phyloP scores from a whole-genome alignment of 2,113 vertebrate genomes.

The Actenoides lindsayi region DNA sequence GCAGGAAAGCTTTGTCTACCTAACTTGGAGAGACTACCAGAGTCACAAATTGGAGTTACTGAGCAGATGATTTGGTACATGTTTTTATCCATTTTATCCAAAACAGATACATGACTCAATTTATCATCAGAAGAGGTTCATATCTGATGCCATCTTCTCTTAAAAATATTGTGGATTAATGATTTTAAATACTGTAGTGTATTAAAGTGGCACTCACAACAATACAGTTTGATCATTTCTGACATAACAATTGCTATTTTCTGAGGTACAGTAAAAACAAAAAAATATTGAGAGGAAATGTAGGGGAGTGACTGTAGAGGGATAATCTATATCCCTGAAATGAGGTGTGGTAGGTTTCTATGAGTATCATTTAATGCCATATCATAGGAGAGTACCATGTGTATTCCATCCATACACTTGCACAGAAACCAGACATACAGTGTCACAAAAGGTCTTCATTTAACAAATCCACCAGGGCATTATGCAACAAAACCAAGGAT shows the following conservation, averaged over 20 bases:
- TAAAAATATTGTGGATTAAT: background rate
- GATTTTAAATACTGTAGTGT: background rate
- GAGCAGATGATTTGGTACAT: background rate
- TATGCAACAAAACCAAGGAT: constrained; percentile 23
- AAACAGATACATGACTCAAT: background rate
- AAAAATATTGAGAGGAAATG: background rate
- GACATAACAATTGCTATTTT: background rate
- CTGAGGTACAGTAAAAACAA: background rate
- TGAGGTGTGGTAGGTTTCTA: constrained; percentile 43
- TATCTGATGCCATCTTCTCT: background rate
- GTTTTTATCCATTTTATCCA: background rate
- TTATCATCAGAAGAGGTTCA: background rate
- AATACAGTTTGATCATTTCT: background rate
- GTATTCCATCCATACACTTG: constrained; percentile 55
- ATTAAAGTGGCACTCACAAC: background rate
- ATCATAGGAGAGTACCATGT: constrained; percentile 48
- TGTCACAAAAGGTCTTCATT: constrained; percentile 23
- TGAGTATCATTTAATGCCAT: constrained; percentile 13
- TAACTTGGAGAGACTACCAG: background rate
- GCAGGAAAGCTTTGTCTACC: background rate
- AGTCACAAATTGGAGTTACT: background rate
- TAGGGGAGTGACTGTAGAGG: background rate
- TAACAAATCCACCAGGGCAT: constrained; percentile 16
- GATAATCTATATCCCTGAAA: constrained; percentile 57
- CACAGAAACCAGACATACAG: constrained; percentile 43